phyloP scores from a whole-genome alignment of 2,113 vertebrate genomes.

The Lepisosteus osseus region DNA sequence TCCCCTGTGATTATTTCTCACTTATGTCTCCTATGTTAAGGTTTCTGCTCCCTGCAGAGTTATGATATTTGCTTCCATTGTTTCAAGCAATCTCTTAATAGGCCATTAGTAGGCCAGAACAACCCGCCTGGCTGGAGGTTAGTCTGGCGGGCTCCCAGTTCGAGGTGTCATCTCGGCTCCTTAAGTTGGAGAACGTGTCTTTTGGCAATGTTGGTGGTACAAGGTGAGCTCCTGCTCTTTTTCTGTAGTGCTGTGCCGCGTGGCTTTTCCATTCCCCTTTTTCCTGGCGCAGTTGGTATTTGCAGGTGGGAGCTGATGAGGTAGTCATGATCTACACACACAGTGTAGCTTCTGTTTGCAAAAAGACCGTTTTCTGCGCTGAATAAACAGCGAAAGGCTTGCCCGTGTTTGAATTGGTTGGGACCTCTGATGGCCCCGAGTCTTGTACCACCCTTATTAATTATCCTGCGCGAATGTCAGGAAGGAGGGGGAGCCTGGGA shows the following conservation, averaged over 20 bases:
- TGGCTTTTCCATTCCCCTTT: constrained; percentile 26
- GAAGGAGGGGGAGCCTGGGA: constrained; percentile 13
- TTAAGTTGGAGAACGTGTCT: too few relatives aligned
- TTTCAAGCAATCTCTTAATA: too few relatives aligned
- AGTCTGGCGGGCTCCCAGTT: too few relatives aligned
- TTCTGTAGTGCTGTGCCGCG: background rate
- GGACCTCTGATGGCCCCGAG: background rate
- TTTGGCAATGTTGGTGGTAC: too few relatives aligned
- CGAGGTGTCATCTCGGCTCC: too few relatives aligned
- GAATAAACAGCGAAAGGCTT: background rate
- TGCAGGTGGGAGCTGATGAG: constrained; percentile 30
- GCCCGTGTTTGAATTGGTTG: background rate
- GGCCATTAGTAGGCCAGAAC: too few relatives aligned
- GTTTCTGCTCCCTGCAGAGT: too few relatives aligned
- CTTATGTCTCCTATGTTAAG: too few relatives aligned
- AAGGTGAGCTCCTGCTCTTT: background rate
- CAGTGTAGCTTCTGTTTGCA: background rate
- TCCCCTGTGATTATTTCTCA: too few relatives aligned
- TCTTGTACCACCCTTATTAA: constrained; percentile 45
- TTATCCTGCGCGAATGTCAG: constrained; percentile 48
- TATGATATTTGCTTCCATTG: too few relatives aligned
- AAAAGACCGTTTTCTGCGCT: background rate
- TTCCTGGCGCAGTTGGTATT: constrained; percentile 25
- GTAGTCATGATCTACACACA: constrained; percentile 32
- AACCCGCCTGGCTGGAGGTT: too few relatives aligned